Percentiles rank a stretch among this genome's conserved stretches.
phyloP scores from a whole-genome alignment of 2,113 vertebrate genomes.

The Forbesichthys agassizii region DNA sequence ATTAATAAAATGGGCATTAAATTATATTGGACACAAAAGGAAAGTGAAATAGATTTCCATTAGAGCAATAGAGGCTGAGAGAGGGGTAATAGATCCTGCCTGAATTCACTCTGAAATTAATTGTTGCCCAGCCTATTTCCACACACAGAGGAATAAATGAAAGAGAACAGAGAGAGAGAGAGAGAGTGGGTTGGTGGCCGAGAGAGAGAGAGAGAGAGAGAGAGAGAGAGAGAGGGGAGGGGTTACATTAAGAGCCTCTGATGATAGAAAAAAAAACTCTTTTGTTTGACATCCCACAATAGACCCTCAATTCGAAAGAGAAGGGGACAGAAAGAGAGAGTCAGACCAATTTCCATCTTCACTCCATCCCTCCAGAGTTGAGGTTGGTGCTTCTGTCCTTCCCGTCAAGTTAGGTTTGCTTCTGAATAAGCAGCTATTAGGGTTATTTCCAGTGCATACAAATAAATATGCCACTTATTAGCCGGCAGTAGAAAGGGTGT shows the following conservation, averaged over 20 bases:
- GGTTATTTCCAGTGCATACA: slow-evolving; percentile 15
- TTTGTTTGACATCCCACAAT: slow-evolving; percentile 91
- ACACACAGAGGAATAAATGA: slow-evolving; percentile 97
- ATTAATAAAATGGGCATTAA: slow-evolving; percentile 99
- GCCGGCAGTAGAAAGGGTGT: background rate
- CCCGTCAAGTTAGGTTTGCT: slow-evolving; percentile 49
- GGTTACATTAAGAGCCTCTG: slow-evolving; percentile 90
- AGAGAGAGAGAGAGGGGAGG: slow-evolving; percentile 44
- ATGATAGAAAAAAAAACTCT: slow-evolving; percentile 91
- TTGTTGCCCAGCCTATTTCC: slow-evolving; percentile 99
- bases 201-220: slow-evolving; percentile 51
- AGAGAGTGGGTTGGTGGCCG: slow-evolving; percentile 81
- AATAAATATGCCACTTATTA: slow-evolving; percentile 24
- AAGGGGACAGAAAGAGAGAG: slow-evolving; percentile 17
- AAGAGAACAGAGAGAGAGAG: slow-evolving; percentile 79
- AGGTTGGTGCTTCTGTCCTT: slow-evolving; percentile 55
- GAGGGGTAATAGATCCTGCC: slow-evolving; percentile 99
- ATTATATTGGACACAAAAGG: slow-evolving; percentile 99
- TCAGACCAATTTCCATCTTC: slow-evolving; percentile 68
- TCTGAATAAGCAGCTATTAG: slow-evolving; percentile 57
- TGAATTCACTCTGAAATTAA: slow-evolving; percentile 99
- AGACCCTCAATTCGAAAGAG: slow-evolving; percentile 63
- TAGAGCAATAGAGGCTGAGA: slow-evolving; percentile 99
- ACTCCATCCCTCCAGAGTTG: slow-evolving; percentile 56
- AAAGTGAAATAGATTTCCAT: slow-evolving; percentile 99